Base-by-base conservation (phyloP, 2,888 invertebrate genomes). In the Nebria salina region DNA sequence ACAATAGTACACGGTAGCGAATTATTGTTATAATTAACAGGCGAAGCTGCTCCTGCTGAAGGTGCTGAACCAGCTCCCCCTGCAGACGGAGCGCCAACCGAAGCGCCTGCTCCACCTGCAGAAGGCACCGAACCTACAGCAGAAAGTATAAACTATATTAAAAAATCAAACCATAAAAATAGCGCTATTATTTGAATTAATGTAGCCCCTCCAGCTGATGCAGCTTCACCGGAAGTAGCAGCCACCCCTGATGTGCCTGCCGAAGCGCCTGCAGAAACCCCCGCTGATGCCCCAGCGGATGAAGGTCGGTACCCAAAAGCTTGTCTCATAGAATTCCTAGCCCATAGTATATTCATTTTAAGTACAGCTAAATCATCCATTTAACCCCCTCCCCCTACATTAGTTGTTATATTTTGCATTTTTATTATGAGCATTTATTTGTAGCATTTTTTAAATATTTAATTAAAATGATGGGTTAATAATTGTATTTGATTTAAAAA, bases 211-310 rank as follows among this genome's bases (percentile, higher is more conserved):
- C 87, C 87, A 65, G 87, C 88, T 0, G 87, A 87, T 42, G 87
- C 84, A 42, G 86, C 86, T 72, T 83, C 87, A 9, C 87, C 89
- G 7, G 88, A 87, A 41, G 87, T 87, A n/a, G 87, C 88, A 20
- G 88, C 88, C 6, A 87, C 88, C 20, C 81, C 85, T 25, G 86
- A 84, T 82, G 83, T 84, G n/a, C 88, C 89, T 2, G 86, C 87
- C 42, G 87, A 88, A 75, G 85, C 87, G 20, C 86, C 88, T 65
- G 87, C 87, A 65, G 87, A 89, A 88, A 82, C 84, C 8, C 77
- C 83, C n/a, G 83, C 84, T 9, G 73, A 72, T 9, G 73, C 84
- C 7, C 84, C 85, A 26, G 81, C 83, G 20, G 85, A 85, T 65
- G 85, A 85, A 84, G 84, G 83, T 84, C 72, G n/a, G 70, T 81